Base-by-base conservation (phyloP, 1,140 invertebrate genomes). In the Zaprionus gabonicus region DNA sequence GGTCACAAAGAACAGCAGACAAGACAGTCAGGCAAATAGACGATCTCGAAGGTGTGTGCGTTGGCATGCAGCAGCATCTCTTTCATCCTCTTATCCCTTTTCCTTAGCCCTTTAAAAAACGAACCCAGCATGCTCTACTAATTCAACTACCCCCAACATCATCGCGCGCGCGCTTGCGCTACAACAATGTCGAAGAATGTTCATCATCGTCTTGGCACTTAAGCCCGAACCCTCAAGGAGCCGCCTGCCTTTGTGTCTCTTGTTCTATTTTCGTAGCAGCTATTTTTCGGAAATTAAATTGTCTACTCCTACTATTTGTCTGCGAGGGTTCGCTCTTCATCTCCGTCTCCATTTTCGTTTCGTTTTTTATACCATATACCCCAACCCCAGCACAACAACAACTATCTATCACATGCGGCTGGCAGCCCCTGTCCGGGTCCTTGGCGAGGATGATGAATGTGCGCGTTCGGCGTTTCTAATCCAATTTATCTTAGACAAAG, bases 401-500 rank as follows among this genome's bases (percentile, higher is more conserved):
- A 81, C 78, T 88, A 88, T 87, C 84, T 84, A 87, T 87, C 85
- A 88, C 62, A 31, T 62, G 49, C 74, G 55, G 58, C 70, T 71
- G 63, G 53, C 69, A 71, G 68, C 20, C 59, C 23, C 31, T 56
- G 49, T 31, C 13, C 15, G 17, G 38, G 34, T 10, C 68, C 28
- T 38, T 36, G 31, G 63, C 46, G 3, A 23, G 46, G 59, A 85
- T 88, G 85, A 88, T 90, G 85, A 88, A 88, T 88, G 85, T 81
- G 85, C 85, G 82, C 79, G 81, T 77, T 88, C 80, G 78, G 75
- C 86, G 85, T 90, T 71, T 82, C 85, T 88, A 88, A 88, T 88
- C 81, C 85, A 88, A 88, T 88, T 88, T 82, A 90, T 88, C 70
- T 88, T 85, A 85, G 79, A 91, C 81, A 91, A 91, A 88, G 85